These are phyloP conservation scores for Coleophora flavipennella DNA, from an alignment of 2,888 invertebrate species.

Conservation along the genomic window DNA sequence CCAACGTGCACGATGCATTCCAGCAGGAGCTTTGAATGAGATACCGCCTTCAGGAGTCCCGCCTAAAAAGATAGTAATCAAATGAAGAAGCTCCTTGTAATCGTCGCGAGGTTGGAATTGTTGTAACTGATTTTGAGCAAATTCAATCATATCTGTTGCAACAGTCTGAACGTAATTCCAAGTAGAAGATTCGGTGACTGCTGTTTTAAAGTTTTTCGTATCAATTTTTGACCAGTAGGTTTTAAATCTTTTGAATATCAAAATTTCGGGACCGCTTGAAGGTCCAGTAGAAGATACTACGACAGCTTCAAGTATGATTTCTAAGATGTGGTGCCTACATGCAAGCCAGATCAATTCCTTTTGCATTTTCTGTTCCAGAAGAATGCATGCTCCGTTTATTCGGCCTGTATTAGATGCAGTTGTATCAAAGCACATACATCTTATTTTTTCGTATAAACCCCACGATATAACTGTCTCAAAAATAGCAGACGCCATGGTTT, in stretches of 20 bases:
- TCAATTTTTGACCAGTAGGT: not conserved
- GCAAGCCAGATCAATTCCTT: constrained; percentile 11
- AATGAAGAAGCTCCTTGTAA: no score
- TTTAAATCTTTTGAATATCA: constrained; percentile 5
- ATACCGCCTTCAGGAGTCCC: constrained; percentile 2
- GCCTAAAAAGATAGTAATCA: no score
- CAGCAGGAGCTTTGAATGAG: constrained; percentile 7
- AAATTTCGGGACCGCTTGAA: constrained; percentile 9
- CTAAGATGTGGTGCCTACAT: constrained; percentile 13
- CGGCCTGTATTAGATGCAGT: constrained; percentile 10
- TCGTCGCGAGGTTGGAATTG: constrained; percentile 5
- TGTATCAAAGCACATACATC: constrained; percentile 6
- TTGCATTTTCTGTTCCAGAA: constrained; percentile 11
- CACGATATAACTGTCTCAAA: constrained; percentile 4
- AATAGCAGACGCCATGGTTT: constrained; percentile 6
- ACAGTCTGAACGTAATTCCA: not conserved
- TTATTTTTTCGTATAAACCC: constrained; percentile 6
- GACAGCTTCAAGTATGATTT: constrained; percentile 10
- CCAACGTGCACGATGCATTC: no score
- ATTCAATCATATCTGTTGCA: not conserved
- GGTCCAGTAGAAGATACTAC: constrained; percentile 7
- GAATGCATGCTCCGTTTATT: constrained; percentile 7
- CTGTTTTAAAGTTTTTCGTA: not conserved
- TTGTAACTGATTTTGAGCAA: not conserved
- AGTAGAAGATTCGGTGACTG: not conserved